phyloP scores from a whole-genome alignment of 2,888 invertebrate genomes.

The Portevinia maculata region DNA sequence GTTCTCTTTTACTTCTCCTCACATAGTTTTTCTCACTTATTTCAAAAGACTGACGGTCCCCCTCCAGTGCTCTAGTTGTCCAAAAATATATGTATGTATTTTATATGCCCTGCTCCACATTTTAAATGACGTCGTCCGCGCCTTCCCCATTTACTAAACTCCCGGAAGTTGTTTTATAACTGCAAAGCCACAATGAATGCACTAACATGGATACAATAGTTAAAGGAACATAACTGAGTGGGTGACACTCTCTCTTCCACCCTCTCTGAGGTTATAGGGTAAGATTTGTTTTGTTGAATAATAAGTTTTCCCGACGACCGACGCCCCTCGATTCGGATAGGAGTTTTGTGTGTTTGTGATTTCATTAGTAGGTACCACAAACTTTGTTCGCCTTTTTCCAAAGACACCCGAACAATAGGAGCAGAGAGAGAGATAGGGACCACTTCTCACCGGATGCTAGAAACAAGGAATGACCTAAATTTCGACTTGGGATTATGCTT shows the following conservation, averaged over 20 bases:
- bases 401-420: not conserved
- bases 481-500: constrained; percentile 17
- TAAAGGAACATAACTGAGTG: constrained; percentile 35
- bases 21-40: not conserved
- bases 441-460: constrained; percentile 31
- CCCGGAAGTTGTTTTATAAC: constrained; percentile 60
- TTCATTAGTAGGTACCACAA: constrained; percentile 60
- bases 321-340: not conserved
- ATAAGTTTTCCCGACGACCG: no score
- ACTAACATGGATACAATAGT: constrained; percentile 41
- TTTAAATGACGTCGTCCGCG: constrained; percentile 24
- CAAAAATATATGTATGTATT: constrained; percentile 1
- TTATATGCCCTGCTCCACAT: constrained; percentile 38
- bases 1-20: not conserved
- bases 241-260: constrained; percentile 1
- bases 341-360: constrained; percentile 10
- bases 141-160: constrained; percentile 35
- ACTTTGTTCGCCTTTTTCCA: constrained; percentile 40
- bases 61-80: constrained; percentile 8
- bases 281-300: constrained; percentile 9
- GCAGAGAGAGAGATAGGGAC: not conserved
- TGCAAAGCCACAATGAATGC: constrained; percentile 57
- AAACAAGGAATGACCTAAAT: constrained; percentile 48
- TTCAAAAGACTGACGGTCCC: not conserved
- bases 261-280: constrained; percentile 10